Conservation (phyloP, 2,888 invertebrate genomes). For the Eumerus sabulonum region DNA sequence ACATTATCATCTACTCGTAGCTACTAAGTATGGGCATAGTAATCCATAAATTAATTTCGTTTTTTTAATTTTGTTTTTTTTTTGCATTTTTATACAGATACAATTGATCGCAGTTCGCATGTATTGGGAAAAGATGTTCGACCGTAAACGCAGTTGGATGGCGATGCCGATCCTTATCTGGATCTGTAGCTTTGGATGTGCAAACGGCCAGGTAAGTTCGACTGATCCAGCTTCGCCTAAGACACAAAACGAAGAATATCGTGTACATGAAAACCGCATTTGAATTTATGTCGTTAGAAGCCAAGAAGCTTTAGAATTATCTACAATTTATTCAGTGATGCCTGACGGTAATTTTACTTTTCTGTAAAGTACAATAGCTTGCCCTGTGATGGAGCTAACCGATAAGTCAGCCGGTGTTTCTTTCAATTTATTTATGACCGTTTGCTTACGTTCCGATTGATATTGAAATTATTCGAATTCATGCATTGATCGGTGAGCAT, state of each 20-base stretch:
- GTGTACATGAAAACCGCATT: conserved; percentile 16
- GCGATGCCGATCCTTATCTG: conserved; percentile 61
- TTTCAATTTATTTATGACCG: too few species aligned
- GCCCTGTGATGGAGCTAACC: too few species aligned
- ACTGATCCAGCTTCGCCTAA: conserved; percentile 4
- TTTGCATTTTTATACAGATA: conserved; percentile 3
- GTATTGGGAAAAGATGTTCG: conserved; percentile 37
- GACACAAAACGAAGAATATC: conserved; percentile 20
- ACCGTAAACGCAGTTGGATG: conserved; percentile 56
- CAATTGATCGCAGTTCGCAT: conserved; percentile 5
- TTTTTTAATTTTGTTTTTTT: conserved; percentile 23
- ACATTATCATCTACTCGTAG: conserved; percentile 8
- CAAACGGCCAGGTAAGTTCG: conserved; percentile 57
- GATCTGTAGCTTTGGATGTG: conserved; percentile 57
- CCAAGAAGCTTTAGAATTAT: too few species aligned
- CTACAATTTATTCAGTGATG: too few species aligned
- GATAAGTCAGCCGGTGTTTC: too few species aligned
- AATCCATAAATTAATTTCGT: conserved; percentile 28
- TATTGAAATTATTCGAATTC: too few species aligned
- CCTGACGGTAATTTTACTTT: too few species aligned
- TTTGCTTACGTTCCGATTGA: too few species aligned
- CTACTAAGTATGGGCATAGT: neutral
- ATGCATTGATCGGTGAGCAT: too few species aligned
- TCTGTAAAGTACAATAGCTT: too few species aligned
- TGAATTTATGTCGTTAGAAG: neutral